A percentile compares a stretch with the other conserved stretches of the same genome.
phyloP scores from a whole-genome alignment of 2,888 invertebrate species.

The Pteria penguin region DNA sequence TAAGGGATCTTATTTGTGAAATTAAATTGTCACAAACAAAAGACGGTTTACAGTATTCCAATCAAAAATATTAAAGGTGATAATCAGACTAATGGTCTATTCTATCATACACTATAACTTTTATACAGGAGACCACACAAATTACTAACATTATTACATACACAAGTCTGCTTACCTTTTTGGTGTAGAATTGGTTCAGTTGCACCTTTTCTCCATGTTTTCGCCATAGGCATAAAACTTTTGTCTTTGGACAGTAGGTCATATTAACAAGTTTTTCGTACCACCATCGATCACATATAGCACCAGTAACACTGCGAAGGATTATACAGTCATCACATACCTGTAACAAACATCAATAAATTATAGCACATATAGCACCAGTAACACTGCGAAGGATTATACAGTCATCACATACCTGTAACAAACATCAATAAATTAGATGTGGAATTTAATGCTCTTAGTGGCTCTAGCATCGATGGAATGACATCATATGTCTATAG shows the following conservation, averaged over 20 bases:
- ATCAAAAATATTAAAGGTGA: too few species aligned
- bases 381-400: constrained; percentile 82
- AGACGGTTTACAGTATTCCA: too few species aligned
- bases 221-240: constrained; percentile 97
- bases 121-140: too few species aligned
- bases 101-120: too few species aligned
- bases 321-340: constrained; percentile 92
- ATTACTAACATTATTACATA: background rate
- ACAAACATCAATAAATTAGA: background rate
- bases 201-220: constrained; percentile 85
- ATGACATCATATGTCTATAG: too few species aligned
- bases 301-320: constrained; percentile 83
- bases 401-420: constrained; percentile 95
- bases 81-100: too few species aligned
- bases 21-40: too few species aligned
- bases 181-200: constrained; percentile 97
- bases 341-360: constrained; percentile 81
- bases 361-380: background rate
- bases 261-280: constrained; percentile 99
- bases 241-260: constrained; percentile 99
- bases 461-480: too few species aligned
- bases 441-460: too few species aligned
- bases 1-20: too few species aligned
- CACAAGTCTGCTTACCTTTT: constrained; percentile 86
- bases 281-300: constrained; percentile 89